These are phyloP conservation scores for Neosilurus mollespiculum DNA, from an alignment of 2,797 vertebrate genomes.

Conservation along the genomic window DNA sequence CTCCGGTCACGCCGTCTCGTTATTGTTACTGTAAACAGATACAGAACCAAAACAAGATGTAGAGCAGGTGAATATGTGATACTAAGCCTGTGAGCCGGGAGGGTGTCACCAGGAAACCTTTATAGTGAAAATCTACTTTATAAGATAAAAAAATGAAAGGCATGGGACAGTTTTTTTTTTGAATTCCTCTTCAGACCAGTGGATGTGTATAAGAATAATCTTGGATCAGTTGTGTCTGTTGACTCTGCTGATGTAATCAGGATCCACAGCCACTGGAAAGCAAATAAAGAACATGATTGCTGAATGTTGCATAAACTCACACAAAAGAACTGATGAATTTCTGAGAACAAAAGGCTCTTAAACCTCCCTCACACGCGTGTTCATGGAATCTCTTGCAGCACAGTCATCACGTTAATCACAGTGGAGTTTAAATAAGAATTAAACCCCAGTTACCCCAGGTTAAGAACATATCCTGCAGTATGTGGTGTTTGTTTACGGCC, in stretches of 20 bases:
- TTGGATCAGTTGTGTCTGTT: neutral
- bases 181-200: neutral
- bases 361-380: neutral
- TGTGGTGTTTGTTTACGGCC: slow-evolving; percentile 33
- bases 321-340: neutral
- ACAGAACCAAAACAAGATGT: too few species aligned
- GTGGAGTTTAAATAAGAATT: neutral
- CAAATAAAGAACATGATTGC: neutral
- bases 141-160: neutral
- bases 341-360: neutral
- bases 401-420: slow-evolving; percentile 12
- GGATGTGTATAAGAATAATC: slow-evolving; percentile 6
- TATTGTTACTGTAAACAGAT: too few species aligned
- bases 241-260: neutral
- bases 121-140: too few species aligned
- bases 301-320: neutral
- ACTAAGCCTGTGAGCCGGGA: too few species aligned
- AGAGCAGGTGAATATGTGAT: too few species aligned
- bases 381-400: neutral
- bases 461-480: neutral
- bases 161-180: neutral
- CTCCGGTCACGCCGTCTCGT: too few species aligned
- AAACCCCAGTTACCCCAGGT: slow-evolving; percentile 1
- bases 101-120: too few species aligned
- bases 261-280: neutral